phyloP scores from a whole-genome alignment of 1,140 invertebrate genomes.

The Schmidtea mediterranea region DNA sequence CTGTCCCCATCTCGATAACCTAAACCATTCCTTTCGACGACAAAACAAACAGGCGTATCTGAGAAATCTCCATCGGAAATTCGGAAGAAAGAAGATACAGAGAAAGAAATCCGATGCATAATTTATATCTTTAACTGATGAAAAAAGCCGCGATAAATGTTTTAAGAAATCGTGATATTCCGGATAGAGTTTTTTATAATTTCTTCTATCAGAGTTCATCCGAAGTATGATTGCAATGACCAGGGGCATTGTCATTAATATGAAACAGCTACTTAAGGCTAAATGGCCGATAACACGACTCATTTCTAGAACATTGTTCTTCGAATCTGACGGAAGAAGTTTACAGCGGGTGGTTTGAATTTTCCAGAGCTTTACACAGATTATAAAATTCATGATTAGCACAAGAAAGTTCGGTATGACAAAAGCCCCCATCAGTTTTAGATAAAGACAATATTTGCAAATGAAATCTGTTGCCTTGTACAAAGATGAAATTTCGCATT shows the following conservation, averaged over 20 bases:
- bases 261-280: neutral
- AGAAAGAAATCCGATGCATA: no score
- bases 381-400: neutral
- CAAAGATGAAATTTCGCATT: neutral
- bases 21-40: no score
- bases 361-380: neutral
- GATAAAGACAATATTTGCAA: neutral
- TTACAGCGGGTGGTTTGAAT: neutral
- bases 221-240: neutral
- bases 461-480: neutral
- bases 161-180: neutral
- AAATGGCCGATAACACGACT: neutral
- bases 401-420: neutral
- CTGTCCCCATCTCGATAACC: no score
- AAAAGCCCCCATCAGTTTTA: neutral
- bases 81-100: no score
- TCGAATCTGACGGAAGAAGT: neutral
- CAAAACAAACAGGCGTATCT: no score
- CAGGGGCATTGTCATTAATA: neutral
- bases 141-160: neutral
- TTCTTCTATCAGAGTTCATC: neutral
- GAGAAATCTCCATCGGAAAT: no score
- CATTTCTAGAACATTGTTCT: neutral
- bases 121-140: slow-evolving; percentile 1
- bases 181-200: neutral